A percentile compares a stretch with the other conserved stretches of the same genome.
Conservation (phyloP, 2,888 invertebrate species). For the Agonopterix arenella region DNA sequence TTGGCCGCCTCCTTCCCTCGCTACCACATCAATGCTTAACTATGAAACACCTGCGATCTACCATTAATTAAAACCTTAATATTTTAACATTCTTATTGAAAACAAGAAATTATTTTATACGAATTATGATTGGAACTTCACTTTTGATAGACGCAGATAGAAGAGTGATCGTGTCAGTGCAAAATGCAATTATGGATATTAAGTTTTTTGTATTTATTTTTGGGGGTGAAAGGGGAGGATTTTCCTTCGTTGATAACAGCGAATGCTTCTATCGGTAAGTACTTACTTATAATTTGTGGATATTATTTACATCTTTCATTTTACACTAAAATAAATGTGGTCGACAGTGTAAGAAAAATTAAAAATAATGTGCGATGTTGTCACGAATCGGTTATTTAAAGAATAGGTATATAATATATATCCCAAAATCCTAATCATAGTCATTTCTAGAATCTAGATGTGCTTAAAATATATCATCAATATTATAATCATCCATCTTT, state of each 20-base stretch:
- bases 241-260: slow-evolving; percentile 84
- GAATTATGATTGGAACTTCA: slow-evolving; percentile 51
- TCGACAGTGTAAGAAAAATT: no score
- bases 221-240: slow-evolving; percentile 63
- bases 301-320: no score
- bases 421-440: no score
- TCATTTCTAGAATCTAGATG: no score
- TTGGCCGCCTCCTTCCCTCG: slow-evolving; percentile 19
- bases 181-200: slow-evolving; percentile 46
- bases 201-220: slow-evolving; percentile 29
- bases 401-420: no score
- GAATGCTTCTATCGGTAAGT: slow-evolving; percentile 84
- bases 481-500: no score
- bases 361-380: no score
- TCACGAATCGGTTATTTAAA: no score
- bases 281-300: no score
- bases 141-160: slow-evolving; percentile 15
- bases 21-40: slow-evolving; percentile 44
- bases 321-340: no score
- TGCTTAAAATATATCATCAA: no score
- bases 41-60: slow-evolving; percentile 5
- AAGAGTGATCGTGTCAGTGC: slow-evolving; percentile 21
- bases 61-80: slow-evolving; percentile 38
- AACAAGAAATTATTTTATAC: slow-evolving; percentile 18
- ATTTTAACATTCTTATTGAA: slow-evolving; percentile 24